These are phyloP conservation scores for Ditula angustiorana DNA, from an alignment of 2,888 invertebrate genomes.

Conservation along the genomic window DNA sequence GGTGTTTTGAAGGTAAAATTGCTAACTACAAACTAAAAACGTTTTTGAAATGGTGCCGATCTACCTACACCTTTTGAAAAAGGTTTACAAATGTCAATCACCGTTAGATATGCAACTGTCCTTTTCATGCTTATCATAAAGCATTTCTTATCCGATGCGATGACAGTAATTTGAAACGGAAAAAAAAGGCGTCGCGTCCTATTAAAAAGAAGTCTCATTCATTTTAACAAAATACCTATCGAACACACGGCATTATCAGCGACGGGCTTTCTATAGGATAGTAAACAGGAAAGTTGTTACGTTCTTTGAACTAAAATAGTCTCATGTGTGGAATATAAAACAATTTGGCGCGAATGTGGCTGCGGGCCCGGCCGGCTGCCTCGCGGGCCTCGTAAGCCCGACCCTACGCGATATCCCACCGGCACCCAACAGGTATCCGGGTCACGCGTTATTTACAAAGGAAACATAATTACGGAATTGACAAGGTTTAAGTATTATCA, in stretches of 20 bases:
- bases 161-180: too few species aligned
- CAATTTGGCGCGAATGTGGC: slow-evolving; percentile 57
- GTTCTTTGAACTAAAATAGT: slow-evolving; percentile 43
- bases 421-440: slow-evolving; percentile 26
- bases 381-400: slow-evolving; percentile 54
- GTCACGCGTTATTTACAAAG: slow-evolving; percentile 21
- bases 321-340: slow-evolving; percentile 59
- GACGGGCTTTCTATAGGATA: background rate
- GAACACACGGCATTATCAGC: background rate
- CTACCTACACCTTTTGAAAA: too few species aligned
- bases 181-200: too few species aligned
- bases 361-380: slow-evolving; percentile 46
- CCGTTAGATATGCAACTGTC: too few species aligned
- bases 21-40: too few species aligned
- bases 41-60: too few species aligned
- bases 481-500: too few species aligned
- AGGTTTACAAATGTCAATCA: too few species aligned
- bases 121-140: too few species aligned
- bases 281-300: slow-evolving; percentile 10
- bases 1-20: too few species aligned
- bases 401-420: slow-evolving; percentile 41
- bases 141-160: too few species aligned
- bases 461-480: slow-evolving; percentile 16
- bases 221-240: background rate
- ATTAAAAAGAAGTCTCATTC: too few species aligned